Conservation (phyloP, 2,797 vertebrate genomes). For the Pseudochirops corinnae region DNA sequence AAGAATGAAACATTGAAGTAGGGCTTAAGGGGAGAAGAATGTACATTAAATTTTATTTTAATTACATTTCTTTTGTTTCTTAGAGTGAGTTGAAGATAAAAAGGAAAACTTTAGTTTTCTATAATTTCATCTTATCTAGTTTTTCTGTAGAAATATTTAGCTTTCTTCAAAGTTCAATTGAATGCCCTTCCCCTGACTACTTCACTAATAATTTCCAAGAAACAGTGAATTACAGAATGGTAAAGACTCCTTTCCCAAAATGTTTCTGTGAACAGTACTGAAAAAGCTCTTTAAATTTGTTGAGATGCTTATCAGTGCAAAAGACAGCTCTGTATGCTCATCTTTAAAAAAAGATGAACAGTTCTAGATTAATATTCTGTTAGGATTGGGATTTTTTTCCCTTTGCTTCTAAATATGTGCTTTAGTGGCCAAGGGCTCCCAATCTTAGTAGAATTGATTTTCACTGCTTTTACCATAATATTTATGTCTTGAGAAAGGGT, state of each 20-base stretch:
- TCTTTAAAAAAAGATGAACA: constrained; percentile 54
- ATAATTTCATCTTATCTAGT: not conserved
- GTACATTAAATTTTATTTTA: not conserved
- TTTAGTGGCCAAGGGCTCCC: not conserved
- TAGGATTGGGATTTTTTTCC: not conserved
- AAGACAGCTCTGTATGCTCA: constrained; percentile 46
- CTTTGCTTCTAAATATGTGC: not conserved
- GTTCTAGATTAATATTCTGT: constrained; percentile 59
- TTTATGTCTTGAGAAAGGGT: constrained; percentile 50
- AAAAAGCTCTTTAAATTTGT: constrained; percentile 47
- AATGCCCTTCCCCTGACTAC: constrained; percentile 54
- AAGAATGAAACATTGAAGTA: not conserved
- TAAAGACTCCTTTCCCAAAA: constrained; percentile 53
- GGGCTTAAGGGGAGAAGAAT: not conserved
- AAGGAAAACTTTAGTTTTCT: not conserved
- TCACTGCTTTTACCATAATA: constrained; percentile 55
- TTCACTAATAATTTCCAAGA: constrained; percentile 55
- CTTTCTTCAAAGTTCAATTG: constrained; percentile 47
- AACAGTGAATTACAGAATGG: constrained; percentile 70
- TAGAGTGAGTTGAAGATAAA: not conserved
- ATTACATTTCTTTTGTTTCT: constrained; percentile 1
- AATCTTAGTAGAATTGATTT: constrained; percentile 3
- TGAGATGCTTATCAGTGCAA: constrained; percentile 57
- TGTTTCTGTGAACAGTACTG: constrained; percentile 66
- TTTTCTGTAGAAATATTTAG: constrained; percentile 19